A percentile compares a stretch with the other conserved stretches of the same genome.
Evolutionary conservation across 2,888 invertebrate genomes (phyloP).

Genomic region (Scaptomyza cyrtandrae): DNA sequence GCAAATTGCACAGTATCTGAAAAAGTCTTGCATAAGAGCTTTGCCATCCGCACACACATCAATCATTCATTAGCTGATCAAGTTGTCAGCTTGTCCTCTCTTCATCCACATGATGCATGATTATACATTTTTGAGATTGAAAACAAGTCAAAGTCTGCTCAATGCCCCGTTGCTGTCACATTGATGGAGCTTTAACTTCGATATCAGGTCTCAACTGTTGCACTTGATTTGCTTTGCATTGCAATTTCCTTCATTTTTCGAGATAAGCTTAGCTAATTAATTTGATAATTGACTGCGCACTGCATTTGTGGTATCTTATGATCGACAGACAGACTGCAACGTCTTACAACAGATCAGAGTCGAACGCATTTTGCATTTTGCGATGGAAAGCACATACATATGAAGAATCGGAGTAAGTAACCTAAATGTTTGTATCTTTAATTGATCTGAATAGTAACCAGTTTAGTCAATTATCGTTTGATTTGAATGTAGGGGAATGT

Average conservation of each 20-base stretch:
- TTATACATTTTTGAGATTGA: conserved; percentile 58
- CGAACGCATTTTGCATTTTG: conserved; percentile 19
- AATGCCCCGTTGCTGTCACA: conserved; percentile 29
- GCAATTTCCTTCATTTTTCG: conserved; percentile 57
- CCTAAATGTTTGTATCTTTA: conserved; percentile 3
- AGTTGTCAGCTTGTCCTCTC: conserved; percentile 67
- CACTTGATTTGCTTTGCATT: conserved; percentile 46
- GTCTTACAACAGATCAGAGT: conserved; percentile 46
- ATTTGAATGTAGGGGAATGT: background rate
- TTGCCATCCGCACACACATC: conserved; percentile 71
- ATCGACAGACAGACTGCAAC: conserved; percentile 15
- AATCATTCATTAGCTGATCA: conserved; percentile 81
- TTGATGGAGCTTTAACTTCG: conserved; percentile 42
- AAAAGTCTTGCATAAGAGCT: conserved; percentile 17
- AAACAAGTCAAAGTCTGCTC: conserved; percentile 16
- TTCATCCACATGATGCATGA: conserved; percentile 39
- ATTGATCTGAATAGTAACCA: conserved; percentile 19
- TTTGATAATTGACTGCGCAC: conserved; percentile 70
- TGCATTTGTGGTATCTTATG: conserved; percentile 25
- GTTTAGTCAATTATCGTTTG: conserved; percentile 26
- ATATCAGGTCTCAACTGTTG: conserved; percentile 36
- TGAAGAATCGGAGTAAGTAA: conserved; percentile 4
- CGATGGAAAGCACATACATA: conserved; percentile 7
- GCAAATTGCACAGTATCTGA: conserved; percentile 44
- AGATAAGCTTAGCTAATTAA: conserved; percentile 75